Conservation (phyloP, 2,113 vertebrate species). For the Capreolus pygargus region DNA sequence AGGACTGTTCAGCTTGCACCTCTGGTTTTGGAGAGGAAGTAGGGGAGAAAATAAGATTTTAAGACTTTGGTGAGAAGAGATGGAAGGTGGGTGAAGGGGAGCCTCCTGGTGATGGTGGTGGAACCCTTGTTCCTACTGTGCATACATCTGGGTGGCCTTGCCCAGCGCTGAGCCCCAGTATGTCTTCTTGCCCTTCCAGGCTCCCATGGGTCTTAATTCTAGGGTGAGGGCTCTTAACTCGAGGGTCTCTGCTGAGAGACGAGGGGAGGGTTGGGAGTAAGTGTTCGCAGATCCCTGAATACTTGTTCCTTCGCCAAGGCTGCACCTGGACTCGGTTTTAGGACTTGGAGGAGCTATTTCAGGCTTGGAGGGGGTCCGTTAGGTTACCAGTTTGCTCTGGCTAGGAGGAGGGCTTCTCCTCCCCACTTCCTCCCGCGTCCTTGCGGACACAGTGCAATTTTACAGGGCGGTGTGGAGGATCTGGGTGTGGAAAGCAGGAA, state of each 20-base stretch:
- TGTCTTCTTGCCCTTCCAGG: neutral
- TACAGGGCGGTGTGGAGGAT: conserved; percentile 24
- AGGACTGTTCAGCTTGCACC: neutral
- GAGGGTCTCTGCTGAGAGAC: neutral
- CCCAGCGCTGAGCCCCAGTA: fast-evolving
- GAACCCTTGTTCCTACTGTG: neutral
- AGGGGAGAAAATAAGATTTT: neutral
- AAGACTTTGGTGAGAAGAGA: neutral
- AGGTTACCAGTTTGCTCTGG: neutral
- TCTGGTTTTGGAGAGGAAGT: neutral
- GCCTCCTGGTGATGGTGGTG: neutral
- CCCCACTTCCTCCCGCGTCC: neutral
- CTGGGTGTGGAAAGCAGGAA: conserved; percentile 52
- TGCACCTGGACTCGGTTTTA: neutral
- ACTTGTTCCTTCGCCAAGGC: neutral
- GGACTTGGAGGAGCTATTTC: neutral
- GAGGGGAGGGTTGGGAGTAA: neutral
- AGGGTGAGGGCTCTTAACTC: neutral
- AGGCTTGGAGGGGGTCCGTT: neutral
- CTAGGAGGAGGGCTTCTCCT: neutral
- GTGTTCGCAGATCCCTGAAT: neutral
- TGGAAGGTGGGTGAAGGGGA: neutral
- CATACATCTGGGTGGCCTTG: neutral
- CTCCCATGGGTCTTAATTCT: neutral
- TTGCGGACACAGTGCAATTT: neutral